Base-by-base conservation (phyloP, 2,797 vertebrate species). In the Naso thynnoides region DNA sequence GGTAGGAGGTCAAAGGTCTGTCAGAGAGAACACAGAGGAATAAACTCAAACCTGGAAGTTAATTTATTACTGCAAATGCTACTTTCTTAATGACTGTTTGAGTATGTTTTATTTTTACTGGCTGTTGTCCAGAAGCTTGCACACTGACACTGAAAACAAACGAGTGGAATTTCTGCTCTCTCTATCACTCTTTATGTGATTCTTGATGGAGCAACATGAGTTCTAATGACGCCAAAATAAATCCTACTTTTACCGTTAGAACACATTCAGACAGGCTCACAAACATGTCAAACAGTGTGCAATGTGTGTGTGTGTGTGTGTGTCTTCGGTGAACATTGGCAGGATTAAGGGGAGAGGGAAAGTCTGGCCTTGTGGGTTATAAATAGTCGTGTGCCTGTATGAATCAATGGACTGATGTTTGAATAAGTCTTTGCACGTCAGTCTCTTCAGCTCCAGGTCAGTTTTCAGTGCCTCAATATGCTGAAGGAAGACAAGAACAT, bases 331-430 rank as follows among this genome's bases (percentile, higher is more conserved):
- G 65, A 70, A 75, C 57, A 78, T 77, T 88, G 72, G 65, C 75
- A 83, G 68, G 56, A 73, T 78, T 68, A 65, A 47, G 49, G 48
- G 81, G 38, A 83, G 81, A 82, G 62, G 78, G 29, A 84, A 84
- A 82, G 49, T 63, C 38, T 48, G 78, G 27, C 61, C 78, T 66
- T 23, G 52, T 31, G 53, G 55, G 64, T 78, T 84, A 82, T 78
- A 83, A 84, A 82, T 82, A 85, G 76, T 59, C 49, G 70, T 27
- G 21, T 13, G 33, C 39, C 44, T 49, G 57, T 19, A 67, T 68
- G 81, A 88, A n/a, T n/a, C n/a, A n/a, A 77, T 78, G 36, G 55
- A 1, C 36, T 36, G 33, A 36, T 60, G 58, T 70, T 78, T 81
- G 66, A 84, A 65, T 61, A 33, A 31, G 36, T 55, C 44, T 76